A percentile compares a stretch with the other conserved stretches of the same genome.
Evolutionary conservation across 1,140 invertebrate genomes (phyloP).

Genomic region (Thalassaphorura encarpata): DNA sequence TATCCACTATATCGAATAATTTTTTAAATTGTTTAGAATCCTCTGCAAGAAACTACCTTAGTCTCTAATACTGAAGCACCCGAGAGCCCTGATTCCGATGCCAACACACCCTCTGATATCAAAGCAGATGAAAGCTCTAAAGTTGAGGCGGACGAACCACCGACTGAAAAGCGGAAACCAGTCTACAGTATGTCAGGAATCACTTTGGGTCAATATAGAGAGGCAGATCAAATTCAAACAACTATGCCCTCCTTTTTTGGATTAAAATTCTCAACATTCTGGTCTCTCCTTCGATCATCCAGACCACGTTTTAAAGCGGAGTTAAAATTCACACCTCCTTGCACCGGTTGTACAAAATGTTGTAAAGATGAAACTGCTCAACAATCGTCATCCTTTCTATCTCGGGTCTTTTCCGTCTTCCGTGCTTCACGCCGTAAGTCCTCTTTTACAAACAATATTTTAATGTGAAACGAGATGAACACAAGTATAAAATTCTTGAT

Average conservation of each 20-base stretch:
- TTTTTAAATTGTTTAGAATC: too few relatives aligned
- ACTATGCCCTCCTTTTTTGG: slow-evolving; percentile 26
- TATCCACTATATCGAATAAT: too few relatives aligned
- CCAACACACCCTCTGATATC: too few relatives aligned
- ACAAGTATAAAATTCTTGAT: neutral
- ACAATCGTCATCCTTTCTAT: neutral
- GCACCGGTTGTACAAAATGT: slow-evolving; percentile 65
- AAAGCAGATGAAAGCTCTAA: too few relatives aligned
- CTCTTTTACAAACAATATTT: neutral
- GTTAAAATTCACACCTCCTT: slow-evolving; percentile 64
- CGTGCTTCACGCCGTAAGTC: slow-evolving; percentile 12
- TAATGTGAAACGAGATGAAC: neutral
- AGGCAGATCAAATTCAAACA: slow-evolving; percentile 53
- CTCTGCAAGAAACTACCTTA: neutral
- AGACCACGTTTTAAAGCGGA: slow-evolving; percentile 45
- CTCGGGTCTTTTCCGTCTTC: slow-evolving; percentile 9
- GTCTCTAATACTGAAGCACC: neutral
- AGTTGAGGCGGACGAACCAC: neutral
- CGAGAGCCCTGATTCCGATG: neutral
- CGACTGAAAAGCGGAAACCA: slow-evolving; percentile 36
- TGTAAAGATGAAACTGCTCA: slow-evolving; percentile 5
- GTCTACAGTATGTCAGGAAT: slow-evolving; percentile 67
- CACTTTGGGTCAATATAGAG: slow-evolving; percentile 72
- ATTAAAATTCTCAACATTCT: slow-evolving; percentile 20
- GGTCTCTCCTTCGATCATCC: slow-evolving; percentile 17